phyloP scores from a whole-genome alignment of 2,888 invertebrate species.

The Tribolium freemani region DNA sequence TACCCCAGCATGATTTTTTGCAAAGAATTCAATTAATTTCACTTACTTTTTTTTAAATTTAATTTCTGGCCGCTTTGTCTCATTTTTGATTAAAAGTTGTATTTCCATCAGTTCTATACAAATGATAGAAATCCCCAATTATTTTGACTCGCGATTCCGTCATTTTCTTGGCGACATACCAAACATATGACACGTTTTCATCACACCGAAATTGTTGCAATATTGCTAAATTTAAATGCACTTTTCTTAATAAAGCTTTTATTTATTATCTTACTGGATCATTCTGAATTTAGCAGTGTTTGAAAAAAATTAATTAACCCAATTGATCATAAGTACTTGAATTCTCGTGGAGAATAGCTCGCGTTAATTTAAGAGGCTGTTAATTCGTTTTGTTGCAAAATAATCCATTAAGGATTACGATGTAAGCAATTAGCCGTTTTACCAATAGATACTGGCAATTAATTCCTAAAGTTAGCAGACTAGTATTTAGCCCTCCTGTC shows the following conservation, averaged over 20 bases:
- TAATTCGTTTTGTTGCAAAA: constrained; percentile 10
- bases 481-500: not conserved
- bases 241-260: not conserved
- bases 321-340: not conserved
- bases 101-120: not conserved
- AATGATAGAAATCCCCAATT: not conserved
- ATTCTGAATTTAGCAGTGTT: not conserved
- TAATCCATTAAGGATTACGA: constrained; percentile 1
- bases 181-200: not conserved
- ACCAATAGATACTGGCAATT: not conserved
- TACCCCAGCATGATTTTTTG: not conserved
- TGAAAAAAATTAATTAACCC: not conserved
- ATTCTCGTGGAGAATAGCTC: not conserved
- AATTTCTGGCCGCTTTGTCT: not conserved
- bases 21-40: constrained; percentile 1
- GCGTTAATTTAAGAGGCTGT: not conserved
- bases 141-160: not conserved
- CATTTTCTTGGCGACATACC: not conserved
- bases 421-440: not conserved
- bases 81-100: not conserved
- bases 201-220: not conserved
- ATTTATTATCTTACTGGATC: no score
- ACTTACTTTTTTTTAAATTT: not conserved
- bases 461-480: not conserved
- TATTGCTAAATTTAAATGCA: not conserved